Percentiles rank a stretch among this genome's conserved stretches.
Conservation (phyloP, 2,797 vertebrate genomes). For the Sternotherus odoratus region DNA sequence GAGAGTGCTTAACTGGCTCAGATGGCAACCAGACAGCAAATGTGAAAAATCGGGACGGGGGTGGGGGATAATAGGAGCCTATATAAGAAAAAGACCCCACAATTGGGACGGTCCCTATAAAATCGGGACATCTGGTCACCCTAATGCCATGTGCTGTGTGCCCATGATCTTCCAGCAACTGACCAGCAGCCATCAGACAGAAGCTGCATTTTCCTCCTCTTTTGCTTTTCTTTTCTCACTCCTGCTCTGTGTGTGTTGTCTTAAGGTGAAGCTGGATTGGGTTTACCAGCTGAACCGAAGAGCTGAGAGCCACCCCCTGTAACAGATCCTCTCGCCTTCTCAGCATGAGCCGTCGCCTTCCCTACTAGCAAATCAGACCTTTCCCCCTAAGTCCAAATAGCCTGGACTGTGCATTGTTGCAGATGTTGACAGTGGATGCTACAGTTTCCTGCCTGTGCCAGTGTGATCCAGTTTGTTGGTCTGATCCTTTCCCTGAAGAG, state of each 20-base stretch:
- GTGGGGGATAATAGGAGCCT: no score
- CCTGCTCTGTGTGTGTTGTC: not conserved
- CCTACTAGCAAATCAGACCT: not conserved
- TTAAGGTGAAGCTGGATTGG: not conserved
- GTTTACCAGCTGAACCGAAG: not conserved
- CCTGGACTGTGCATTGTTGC: fast-evolving
- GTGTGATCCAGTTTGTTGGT: not conserved
- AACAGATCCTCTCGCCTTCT: not conserved
- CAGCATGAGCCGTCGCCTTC: not conserved
- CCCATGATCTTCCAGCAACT: not conserved
- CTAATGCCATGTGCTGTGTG: not conserved
- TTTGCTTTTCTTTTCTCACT: not conserved
- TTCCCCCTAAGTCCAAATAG: fast-evolving
- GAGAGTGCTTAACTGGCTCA: not conserved
- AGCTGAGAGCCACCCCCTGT: not conserved
- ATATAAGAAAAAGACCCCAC: no score
- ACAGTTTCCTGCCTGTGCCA: not conserved
- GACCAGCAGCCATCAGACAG: not conserved
- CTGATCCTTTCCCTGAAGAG: not conserved
- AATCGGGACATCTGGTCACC: no score
- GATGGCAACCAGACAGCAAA: no score
- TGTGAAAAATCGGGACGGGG: no score
- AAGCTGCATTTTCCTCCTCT: not conserved
- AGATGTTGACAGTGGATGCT: not conserved
- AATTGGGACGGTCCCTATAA: no score